phyloP scores from a whole-genome alignment of 2,888 invertebrate species.

The Acanthopleura granulata region DNA sequence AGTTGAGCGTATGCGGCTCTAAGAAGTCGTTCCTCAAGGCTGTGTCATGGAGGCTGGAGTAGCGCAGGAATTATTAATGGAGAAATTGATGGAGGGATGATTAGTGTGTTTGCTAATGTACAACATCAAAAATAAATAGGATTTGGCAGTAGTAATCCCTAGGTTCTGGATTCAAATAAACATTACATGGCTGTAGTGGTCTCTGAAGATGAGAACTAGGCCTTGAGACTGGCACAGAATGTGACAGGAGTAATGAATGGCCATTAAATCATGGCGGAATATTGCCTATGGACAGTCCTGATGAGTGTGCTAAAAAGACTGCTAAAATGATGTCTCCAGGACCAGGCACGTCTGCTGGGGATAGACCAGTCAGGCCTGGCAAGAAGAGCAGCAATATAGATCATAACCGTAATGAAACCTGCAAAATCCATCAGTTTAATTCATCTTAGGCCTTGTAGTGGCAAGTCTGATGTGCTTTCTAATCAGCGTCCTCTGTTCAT shows the following conservation, averaged over 20 bases:
- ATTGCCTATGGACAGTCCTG: constrained; percentile 18
- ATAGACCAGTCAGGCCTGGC: background rate
- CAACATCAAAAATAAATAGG: constrained; percentile 18
- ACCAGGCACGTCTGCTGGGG: constrained; percentile 10
- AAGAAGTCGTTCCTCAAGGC: constrained; percentile 1
- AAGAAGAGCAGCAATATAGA: constrained; percentile 8
- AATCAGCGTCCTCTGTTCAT: background rate
- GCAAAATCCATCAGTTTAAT: constrained; percentile 16
- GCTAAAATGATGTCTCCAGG: background rate
- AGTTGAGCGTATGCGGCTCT: constrained; percentile 2
- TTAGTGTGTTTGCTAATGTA: constrained; percentile 19
- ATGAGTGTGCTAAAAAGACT: constrained; percentile 5
- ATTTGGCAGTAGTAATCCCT: constrained; percentile 16
- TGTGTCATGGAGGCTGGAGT: background rate
- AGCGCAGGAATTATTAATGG: constrained; percentile 14
- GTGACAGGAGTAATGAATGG: constrained; percentile 8
- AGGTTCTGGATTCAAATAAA: constrained; percentile 12
- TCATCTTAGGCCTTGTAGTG: constrained; percentile 4
- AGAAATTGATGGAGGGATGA: constrained; percentile 19
- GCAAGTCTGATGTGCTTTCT: background rate
- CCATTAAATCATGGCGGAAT: constrained; percentile 3
- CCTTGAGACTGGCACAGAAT: constrained; percentile 12
- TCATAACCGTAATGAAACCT: constrained; percentile 10
- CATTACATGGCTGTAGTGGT: constrained; percentile 11
- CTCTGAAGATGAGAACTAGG: background rate